These are phyloP conservation scores for Sceloporus tristichus DNA, from an alignment of 2,113 vertebrate genomes.

Conservation along the genomic window DNA sequence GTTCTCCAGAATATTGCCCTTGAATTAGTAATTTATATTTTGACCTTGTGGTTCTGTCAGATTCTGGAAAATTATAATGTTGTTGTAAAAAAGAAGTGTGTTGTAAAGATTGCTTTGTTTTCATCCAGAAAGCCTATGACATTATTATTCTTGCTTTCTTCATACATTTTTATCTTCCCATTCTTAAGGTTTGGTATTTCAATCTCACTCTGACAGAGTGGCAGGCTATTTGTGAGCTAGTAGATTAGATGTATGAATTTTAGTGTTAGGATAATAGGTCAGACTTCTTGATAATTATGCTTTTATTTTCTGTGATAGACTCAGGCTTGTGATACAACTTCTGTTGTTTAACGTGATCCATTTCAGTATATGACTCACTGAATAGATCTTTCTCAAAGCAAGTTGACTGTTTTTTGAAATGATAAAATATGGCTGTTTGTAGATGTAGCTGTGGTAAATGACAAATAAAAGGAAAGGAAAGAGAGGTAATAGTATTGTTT, in stretches of 20 bases:
- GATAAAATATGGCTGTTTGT: background rate
- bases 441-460: background rate
- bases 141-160: background rate
- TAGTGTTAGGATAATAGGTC: background rate
- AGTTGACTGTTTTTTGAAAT: background rate
- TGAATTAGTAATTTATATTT: background rate
- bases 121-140: background rate
- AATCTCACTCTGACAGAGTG: conserved; percentile 2
- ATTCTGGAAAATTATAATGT: background rate
- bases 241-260: conserved; percentile 2
- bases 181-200: background rate
- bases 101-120: background rate
- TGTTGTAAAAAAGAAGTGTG: conserved; percentile 1
- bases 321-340: background rate
- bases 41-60: background rate
- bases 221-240: background rate
- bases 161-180: background rate
- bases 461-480: too few species aligned
- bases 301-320: background rate
- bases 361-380: background rate
- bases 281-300: background rate
- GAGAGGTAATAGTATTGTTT: too few species aligned
- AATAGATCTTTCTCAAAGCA: background rate
- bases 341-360: background rate
- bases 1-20: background rate